Evolutionary conservation across 1,140 invertebrate species (phyloP), one percentile per base, ranked within the genome.

Genomic region (Luehdorfia chinensis): DNA sequence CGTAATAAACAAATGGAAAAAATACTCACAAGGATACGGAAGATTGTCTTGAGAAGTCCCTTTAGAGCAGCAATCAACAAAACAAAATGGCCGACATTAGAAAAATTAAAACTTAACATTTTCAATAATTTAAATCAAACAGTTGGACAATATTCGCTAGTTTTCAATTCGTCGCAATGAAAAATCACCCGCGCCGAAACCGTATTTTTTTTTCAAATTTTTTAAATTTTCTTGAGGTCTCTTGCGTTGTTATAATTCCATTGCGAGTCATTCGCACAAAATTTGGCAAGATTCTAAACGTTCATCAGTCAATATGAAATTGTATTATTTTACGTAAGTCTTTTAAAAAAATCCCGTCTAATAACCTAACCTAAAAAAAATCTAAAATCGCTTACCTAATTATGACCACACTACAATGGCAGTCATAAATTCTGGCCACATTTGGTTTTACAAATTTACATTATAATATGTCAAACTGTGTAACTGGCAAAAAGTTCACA

Each of bases 11-110:
- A 12, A 55, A 49, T 36, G 25, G n/a, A 32, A 50, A 55, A 37
- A 53, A 71, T 83, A 80, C 79, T 84, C 69, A 84, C 76, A 84
- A 66, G 76, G 78, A 62, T 83, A 84, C 25, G 77, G 75, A 53
- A 85, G 78, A 70, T 63, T 85, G 59, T 85, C 81, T 50, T 79
- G 79, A 52, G 81, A 83, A 7, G 72, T 71, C 74, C 78, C 81
- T 85, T 80, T 66, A 65, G 47, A 41, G 76, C 78, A 71, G 74
- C 73, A 61, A 65, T 50, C 65, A 67, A 61, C 64, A 59, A 55
- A 28, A 52, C 50, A 46, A 41, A 47, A 55, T 41, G 47, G 52
- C 46, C 39, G 52, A 56, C 47, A 47, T 64, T 55, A 54, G 37
- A 45, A 15, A 58, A 60, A 51, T 28, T 30, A 52, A n/a, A 12